These are phyloP conservation scores for Lemur catta DNA, from an alignment of 2,797 vertebrate genomes.

Conservation along the genomic window DNA sequence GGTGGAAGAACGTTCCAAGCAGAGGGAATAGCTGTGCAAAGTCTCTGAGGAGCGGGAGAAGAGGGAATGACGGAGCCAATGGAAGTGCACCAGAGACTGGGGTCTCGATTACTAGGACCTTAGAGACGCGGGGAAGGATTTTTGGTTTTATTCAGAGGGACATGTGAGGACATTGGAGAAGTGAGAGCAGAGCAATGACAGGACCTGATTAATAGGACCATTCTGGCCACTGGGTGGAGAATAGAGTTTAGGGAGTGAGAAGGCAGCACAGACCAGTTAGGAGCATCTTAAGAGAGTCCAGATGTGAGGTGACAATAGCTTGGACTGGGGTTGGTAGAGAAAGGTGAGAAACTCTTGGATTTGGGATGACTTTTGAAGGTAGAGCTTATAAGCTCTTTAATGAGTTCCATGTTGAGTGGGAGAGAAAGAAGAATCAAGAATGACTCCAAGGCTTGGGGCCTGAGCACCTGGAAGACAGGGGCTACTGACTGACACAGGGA, in stretches of 20 bases:
- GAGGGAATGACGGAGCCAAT: neutral
- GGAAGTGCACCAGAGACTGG: neutral
- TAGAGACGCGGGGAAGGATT: neutral
- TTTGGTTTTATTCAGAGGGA: neutral
- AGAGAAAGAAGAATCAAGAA: neutral
- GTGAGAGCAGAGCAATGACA: neutral
- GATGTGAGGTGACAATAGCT: neutral
- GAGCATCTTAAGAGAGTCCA: neutral
- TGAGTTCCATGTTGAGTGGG: neutral
- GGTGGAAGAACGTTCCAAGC: neutral
- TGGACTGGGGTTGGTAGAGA: neutral
- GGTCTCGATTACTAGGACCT: neutral
- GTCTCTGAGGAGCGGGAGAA: neutral
- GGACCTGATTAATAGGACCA: neutral
- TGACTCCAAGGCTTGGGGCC: neutral
- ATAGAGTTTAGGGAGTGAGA: neutral
- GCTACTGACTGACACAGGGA: neutral
- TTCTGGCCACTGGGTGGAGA: neutral
- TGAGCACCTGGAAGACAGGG: neutral
- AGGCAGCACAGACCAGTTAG: neutral
- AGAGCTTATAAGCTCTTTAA: neutral
- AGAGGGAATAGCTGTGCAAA: neutral
- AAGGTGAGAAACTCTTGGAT: neutral
- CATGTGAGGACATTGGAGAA: neutral
- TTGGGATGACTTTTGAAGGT: neutral